Base-by-base conservation (phyloP, 2,888 invertebrate genomes). In the Epistrophella euchroma region DNA sequence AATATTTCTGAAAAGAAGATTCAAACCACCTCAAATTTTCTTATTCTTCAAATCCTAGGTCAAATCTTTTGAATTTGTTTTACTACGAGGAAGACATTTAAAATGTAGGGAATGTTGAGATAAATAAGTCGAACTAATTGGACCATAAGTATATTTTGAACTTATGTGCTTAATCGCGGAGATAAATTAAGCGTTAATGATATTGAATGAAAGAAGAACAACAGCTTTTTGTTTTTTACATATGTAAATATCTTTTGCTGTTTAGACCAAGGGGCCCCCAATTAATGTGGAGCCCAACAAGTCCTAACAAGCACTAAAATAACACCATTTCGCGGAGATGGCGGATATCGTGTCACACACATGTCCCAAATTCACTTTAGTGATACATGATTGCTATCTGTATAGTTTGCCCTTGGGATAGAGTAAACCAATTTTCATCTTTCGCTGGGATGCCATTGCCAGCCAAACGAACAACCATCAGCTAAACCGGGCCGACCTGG, bases 301-400 rank as follows among this genome's bases (percentile, higher is more conserved):
- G 37, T 2, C 40, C 22, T n/a, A n/a, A n/a, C n/a, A 37, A 19
- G 60, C 5, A 22, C 15, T 40, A 9, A 60, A 60, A 60, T 37
- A 2, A 60, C 22, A 60, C 22, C 60, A 19, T 40, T 60, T 22
- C 22, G n/a, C 40, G 32, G 52, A 43, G 58, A 43, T 25, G 22
- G 60, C 56, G 70, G 66, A 78, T 78, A 74, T 82, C 74, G 17
- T 78, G 86, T 82, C 86, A 82, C 82, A 82, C 82, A 82, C 86
- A 82, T 86, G 86, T 86, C 74, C 86, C 71, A 37, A 86, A 86
- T 86, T 86, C 86, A 82, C 74, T 86, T 86, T 86, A 74, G 64
- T 71, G 64, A 86, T 73, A 82, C 85, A 73, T 19, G 17, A 47
- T 77, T 75, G 80, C 75, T 76, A 76, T 75, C 73, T 74, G 71